phyloP scores from a whole-genome alignment of 1,140 invertebrate genomes.

The Drosophila pachea region DNA sequence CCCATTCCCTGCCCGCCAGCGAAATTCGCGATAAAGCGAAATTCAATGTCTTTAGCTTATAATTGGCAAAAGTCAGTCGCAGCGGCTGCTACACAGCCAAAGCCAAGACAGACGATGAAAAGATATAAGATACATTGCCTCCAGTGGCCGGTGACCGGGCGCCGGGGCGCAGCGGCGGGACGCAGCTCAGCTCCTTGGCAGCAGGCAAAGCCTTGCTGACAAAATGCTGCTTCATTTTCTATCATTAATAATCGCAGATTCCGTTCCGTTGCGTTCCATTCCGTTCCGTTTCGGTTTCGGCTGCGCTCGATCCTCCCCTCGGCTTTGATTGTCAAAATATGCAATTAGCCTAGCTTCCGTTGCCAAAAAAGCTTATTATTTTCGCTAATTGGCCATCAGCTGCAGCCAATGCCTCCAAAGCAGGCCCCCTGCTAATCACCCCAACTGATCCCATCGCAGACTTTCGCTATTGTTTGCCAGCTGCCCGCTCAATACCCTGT shows the following conservation, averaged over 20 bases:
- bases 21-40: constrained; percentile 71
- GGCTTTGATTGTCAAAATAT: constrained; percentile 48
- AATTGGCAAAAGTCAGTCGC: constrained; percentile 66
- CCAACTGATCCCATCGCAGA: constrained; percentile 19
- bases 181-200: not conserved
- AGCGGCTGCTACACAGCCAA: constrained; percentile 21
- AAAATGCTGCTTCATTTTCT: constrained; percentile 61
- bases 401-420: constrained; percentile 1
- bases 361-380: constrained; percentile 44
- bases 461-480: constrained; percentile 51
- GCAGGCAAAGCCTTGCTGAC: constrained; percentile 38
- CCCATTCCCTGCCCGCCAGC: constrained; percentile 40
- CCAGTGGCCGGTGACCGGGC: not conserved
- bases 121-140: constrained; percentile 53
- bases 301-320: not conserved
- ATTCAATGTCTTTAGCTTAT: constrained; percentile 76
- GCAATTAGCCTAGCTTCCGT: constrained; percentile 73
- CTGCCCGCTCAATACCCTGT: constrained; percentile 19
- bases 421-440: not conserved
- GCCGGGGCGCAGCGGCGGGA: constrained; percentile 2
- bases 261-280: constrained; percentile 52
- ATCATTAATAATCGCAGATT: constrained; percentile 71
- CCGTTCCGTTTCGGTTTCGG: constrained; percentile 44
- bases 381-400: constrained; percentile 57
- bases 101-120: constrained; percentile 22